Evolutionary conservation across 2,888 invertebrate species (phyloP), one percentile per base, ranked within the genome.

Genomic region (Flexamia atlantica): DNA sequence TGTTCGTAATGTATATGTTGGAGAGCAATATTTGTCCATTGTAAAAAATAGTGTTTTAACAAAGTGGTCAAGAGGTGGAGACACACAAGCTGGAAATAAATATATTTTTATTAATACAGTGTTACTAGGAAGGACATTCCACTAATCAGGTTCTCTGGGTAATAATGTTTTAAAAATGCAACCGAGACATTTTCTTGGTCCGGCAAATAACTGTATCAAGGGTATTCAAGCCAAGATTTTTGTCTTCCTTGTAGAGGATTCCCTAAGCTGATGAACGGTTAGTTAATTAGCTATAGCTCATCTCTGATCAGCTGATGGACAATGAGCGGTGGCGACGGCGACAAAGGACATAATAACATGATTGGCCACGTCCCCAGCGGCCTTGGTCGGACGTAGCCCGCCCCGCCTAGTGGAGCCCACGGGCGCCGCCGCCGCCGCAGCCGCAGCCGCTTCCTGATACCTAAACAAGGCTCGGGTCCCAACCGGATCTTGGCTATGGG

Each of bases 301-400:
- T 53, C 20, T 14, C 20, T 23, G 53, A 53, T 53, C 20, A 64
- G 64, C 64, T 64, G 28, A 64, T 30, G 14, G 12, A 64, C 30
- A 64, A 64, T 64, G 64, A 7, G 57, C 23, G 57, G 57, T 17
- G 2, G 25, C 64, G 3, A 4, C 30, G 64, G 64, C 30, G 64
- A 64, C 64, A 64, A 64, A 28, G 30, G 64, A 64, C 14, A 30
- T 17, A 64, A 64, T 64, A 4, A 64, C 30, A 17, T 64, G 64
- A 64, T 64, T 64, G 28, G 64, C 28, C 64, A 64, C 64, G 64
- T 64, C 64, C 64, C 2, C 7, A 30, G 14, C 30, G 53, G 14
- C 53, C 53, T 53, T 53, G 53, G 53, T 23, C 20, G 53, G 20
- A 36, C 36, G 36, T 36, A n/a, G 12, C 40, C 7, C 40, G 40